These are phyloP conservation scores for Lepidocyrtinus sp. DNA, from an alignment of 2,888 invertebrate genomes.

Conservation along the genomic window DNA sequence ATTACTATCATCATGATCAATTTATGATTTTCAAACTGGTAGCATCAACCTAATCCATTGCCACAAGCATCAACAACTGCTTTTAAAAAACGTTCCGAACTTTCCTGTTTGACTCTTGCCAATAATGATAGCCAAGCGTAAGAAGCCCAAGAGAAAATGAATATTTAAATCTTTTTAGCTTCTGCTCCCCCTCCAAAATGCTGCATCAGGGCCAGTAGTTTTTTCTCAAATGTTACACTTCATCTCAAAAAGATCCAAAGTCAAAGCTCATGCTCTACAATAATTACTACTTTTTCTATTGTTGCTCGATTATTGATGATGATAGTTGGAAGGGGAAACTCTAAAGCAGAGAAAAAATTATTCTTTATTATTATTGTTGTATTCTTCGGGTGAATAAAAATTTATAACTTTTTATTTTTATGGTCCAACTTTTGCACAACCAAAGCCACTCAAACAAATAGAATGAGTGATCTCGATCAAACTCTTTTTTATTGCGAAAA, in stretches of 20 bases:
- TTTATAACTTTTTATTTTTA: conserved; percentile 43
- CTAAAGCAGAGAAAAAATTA: conserved; percentile 7
- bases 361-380: conserved; percentile 40
- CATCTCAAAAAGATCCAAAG: no score
- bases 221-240: conserved; percentile 1
- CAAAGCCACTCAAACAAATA: conserved; percentile 13
- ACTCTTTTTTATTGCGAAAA: conserved; percentile 54
- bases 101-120: conserved; percentile 49
- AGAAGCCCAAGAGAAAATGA: neutral
- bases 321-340: conserved; percentile 20
- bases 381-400: conserved; percentile 29
- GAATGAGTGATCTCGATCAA: conserved; percentile 55
- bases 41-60: conserved; percentile 32
- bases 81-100: conserved; percentile 9
- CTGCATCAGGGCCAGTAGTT: conserved; percentile 14
- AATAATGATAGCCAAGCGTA: conserved; percentile 20
- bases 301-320: conserved; percentile 30
- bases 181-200: conserved; percentile 10
- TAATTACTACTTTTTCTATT: conserved; percentile 49
- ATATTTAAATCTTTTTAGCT: conserved; percentile 14
- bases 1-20: conserved; percentile 44
- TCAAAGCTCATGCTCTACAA: conserved; percentile 32
- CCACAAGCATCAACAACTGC: conserved; percentile 14
- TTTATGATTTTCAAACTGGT: conserved; percentile 49
- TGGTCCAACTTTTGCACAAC: conserved; percentile 10